phyloP scores from a whole-genome alignment of 2,797 vertebrate genomes.

The Xenopus petersii region DNA sequence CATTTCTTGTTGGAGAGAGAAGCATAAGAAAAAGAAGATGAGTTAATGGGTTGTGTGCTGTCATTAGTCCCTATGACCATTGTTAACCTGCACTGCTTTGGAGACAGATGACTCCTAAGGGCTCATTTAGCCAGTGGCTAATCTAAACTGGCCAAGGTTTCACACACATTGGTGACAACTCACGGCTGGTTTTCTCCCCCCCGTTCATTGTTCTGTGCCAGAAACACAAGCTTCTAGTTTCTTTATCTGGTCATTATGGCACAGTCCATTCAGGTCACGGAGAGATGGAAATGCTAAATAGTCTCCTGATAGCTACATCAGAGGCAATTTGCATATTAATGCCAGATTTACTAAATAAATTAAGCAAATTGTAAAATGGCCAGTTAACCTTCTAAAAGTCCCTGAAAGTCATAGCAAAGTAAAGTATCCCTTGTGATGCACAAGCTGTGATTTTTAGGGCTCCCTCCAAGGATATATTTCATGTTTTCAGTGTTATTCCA shows the following conservation, averaged over 20 bases:
- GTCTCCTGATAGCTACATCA: slow-evolving; percentile 19
- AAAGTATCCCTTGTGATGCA: background rate
- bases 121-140: background rate
- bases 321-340: slow-evolving; percentile 24
- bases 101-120: background rate
- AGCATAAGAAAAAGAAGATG: background rate
- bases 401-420: slow-evolving; percentile 11
- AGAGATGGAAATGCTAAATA: slow-evolving; percentile 13
- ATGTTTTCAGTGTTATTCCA: no score
- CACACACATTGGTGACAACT: background rate
- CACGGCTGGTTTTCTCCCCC: background rate
- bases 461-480: no score
- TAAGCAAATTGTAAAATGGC: slow-evolving; percentile 12
- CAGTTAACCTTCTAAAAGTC: slow-evolving; percentile 17
- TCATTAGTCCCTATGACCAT: background rate
- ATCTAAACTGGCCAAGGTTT: slow-evolving; percentile 1
- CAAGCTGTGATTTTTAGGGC: no score
- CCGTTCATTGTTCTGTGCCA: background rate
- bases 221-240: background rate
- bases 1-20: no score
- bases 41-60: background rate
- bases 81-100: background rate
- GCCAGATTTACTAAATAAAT: slow-evolving; percentile 24
- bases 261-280: slow-evolving; percentile 11
- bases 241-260: slow-evolving; percentile 14